Conservation (phyloP, 2,888 invertebrate genomes). For the Leptothorax acervorum region DNA sequence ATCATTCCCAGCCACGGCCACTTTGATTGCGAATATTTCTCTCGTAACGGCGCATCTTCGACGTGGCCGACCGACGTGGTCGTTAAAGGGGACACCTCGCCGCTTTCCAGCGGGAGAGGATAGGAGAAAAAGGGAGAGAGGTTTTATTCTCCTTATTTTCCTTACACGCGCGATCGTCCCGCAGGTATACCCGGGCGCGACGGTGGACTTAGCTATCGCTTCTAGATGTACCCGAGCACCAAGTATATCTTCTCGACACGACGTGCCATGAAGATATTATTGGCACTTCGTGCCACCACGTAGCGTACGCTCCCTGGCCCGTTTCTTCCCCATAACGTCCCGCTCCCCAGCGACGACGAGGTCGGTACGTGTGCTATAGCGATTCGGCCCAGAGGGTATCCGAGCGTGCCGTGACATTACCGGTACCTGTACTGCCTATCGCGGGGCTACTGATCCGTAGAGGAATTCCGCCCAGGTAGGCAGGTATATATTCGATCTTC, state of each 20-base stretch:
- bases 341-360: slow-evolving; percentile 51
- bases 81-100: slow-evolving; percentile 66
- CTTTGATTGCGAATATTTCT: slow-evolving; percentile 69
- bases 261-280: slow-evolving; percentile 74
- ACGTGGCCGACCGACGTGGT: slow-evolving; percentile 35
- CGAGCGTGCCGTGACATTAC: slow-evolving; percentile 74
- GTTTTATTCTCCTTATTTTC: slow-evolving; percentile 53
- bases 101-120: neutral
- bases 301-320: slow-evolving; percentile 48
- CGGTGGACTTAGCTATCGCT: slow-evolving; percentile 56
- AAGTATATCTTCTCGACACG: slow-evolving; percentile 70
- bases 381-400: slow-evolving; percentile 72
- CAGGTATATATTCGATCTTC: slow-evolving; percentile 61
- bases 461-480: slow-evolving; percentile 69
- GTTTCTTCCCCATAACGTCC: slow-evolving; percentile 47
- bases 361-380: slow-evolving; percentile 62
- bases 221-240: slow-evolving; percentile 58
- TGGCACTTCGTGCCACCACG: slow-evolving; percentile 71
- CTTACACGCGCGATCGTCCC: slow-evolving; percentile 8
- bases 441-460: slow-evolving; percentile 74
- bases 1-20: slow-evolving; percentile 51
- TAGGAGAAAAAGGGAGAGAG: neutral
- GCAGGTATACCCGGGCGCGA: slow-evolving; percentile 26
- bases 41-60: slow-evolving; percentile 33
- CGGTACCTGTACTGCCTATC: slow-evolving; percentile 72